Percentiles rank a stretch among this genome's conserved stretches.
These are phyloP conservation scores for Automeris io DNA, from an alignment of 2,888 invertebrate genomes.

Conservation along the genomic window DNA sequence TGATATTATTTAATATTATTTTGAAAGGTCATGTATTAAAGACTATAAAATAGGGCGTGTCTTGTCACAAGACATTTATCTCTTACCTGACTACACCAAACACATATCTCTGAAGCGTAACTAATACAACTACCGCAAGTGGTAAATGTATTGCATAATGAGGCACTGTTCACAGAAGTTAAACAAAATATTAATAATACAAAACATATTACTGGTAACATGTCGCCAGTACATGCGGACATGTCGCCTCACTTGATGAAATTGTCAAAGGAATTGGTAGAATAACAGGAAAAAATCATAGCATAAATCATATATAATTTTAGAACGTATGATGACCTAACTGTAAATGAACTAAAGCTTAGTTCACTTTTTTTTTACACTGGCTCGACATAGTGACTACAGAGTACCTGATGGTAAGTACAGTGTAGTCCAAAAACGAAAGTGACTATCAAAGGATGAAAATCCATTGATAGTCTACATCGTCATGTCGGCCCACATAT, in stretches of 20 bases:
- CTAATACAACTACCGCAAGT: constrained; percentile 48
- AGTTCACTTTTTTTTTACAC: too few relatives aligned
- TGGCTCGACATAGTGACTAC: too few relatives aligned
- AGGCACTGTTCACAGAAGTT: constrained; percentile 13
- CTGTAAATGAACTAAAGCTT: too few relatives aligned
- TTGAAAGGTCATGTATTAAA: too few relatives aligned
- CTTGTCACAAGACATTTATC: not conserved
- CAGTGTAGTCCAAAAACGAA: too few relatives aligned
- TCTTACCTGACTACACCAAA: constrained; percentile 48
- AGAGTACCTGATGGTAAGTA: too few relatives aligned
- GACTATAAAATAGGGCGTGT: not conserved
- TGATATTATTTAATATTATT: too few relatives aligned
- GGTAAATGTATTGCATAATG: constrained; percentile 17
- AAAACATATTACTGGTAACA: constrained; percentile 12
- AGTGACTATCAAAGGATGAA: too few relatives aligned
- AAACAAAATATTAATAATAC: constrained; percentile 11
- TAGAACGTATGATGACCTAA: not conserved
- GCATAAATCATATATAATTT: not conserved
- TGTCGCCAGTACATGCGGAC: not conserved
- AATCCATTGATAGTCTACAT: too few relatives aligned
- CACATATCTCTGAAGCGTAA: constrained; percentile 30
- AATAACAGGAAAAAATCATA: not conserved
- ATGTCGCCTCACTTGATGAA: not conserved
- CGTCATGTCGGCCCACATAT: too few relatives aligned
- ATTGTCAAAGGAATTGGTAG: not conserved